Evolutionary conservation across 1,140 invertebrate genomes (phyloP).

Genomic region (Pectinophora gossypiella): DNA sequence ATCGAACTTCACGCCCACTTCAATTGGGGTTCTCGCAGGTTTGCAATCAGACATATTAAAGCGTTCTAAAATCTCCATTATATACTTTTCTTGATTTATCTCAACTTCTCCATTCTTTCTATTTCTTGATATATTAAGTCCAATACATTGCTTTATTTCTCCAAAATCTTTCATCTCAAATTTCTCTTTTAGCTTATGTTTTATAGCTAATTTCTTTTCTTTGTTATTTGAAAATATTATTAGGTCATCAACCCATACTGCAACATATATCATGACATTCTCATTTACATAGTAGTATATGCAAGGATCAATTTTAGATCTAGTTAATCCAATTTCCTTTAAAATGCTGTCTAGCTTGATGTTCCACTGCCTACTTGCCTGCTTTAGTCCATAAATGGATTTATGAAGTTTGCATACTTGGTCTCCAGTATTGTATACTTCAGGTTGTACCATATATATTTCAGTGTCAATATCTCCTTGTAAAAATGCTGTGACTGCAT

Average conservation of each 20-base stretch:
- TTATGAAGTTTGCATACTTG: constrained; percentile 18
- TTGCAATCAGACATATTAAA: too few relatives aligned
- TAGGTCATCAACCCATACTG: constrained; percentile 14
- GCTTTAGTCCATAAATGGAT: constrained; percentile 19
- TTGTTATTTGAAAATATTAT: constrained; percentile 3
- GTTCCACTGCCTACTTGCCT: constrained; percentile 18
- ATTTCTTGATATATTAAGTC: too few relatives aligned
- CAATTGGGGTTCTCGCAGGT: too few relatives aligned
- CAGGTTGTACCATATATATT: constrained; percentile 48
- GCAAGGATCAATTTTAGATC: constrained; percentile 2
- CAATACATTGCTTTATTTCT: too few relatives aligned
- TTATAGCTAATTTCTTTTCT: too few relatives aligned
- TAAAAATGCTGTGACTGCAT: constrained; percentile 25
- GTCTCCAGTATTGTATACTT: constrained; percentile 9
- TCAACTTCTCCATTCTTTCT: too few relatives aligned
- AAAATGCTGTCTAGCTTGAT: constrained; percentile 16
- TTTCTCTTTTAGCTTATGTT: too few relatives aligned
- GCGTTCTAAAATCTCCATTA: too few relatives aligned
- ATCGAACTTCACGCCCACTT: too few relatives aligned
- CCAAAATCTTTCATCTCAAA: too few relatives aligned
- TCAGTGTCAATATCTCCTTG: constrained; percentile 49
- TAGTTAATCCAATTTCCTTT: constrained; percentile 7
- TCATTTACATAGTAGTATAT: constrained; percentile 13
- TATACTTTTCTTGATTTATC: too few relatives aligned
- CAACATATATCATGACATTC: constrained; percentile 19